Base-by-base conservation (phyloP, 64 coral and sea anemone genomes). In the Montipora foliosa region DNA sequence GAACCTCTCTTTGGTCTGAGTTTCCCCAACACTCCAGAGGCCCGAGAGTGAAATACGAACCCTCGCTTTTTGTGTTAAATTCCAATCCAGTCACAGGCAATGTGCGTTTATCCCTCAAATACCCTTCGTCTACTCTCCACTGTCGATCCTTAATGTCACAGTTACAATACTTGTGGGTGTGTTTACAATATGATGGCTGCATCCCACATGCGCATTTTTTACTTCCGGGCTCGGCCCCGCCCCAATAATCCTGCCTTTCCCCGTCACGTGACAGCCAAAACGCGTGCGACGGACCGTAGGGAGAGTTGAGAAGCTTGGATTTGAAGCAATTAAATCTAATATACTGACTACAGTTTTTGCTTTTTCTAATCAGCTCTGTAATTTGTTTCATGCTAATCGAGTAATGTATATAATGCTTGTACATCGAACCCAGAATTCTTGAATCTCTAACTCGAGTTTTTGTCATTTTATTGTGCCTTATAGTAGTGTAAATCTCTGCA, bases 21-120 rank as follows among this genome's bases (percentile, higher is more conserved):
- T 19, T 91, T n/a, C 89, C 96, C 96, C 96, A 98, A 19, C 96
- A 98, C 68, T 98, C 96, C n/a, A 98, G 78, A 16, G 93, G 92
- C 0, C 96, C 96, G 51, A 98, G 25, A 5, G 83, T 83, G 44
- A 98, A 92, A 58, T 90, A 70, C 0, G 89, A 91, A 6, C 16
- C 75, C 14, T 76, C 84, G 55, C 82, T 94, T 80, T 82, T 92
- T 47, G 73, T 3, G 19, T 76, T 77, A 21, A 98, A 98, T 60
- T 57, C 44, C 0, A 98, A 20, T 45, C 44, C 75, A 8, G 50
- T 98, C 1, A 98, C 96, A 15, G 96, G 96, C 1, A 98, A 75
- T 19, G 75, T 50, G 14, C 77, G 78, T 60, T 98, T 91, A 19
- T 87, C 47, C 6, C 67, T 93, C 15, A 95, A 89, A 78, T 86